These are phyloP conservation scores for Euphonia xanthogaster DNA, from an alignment of 2,797 vertebrate genomes.

Conservation along the genomic window DNA sequence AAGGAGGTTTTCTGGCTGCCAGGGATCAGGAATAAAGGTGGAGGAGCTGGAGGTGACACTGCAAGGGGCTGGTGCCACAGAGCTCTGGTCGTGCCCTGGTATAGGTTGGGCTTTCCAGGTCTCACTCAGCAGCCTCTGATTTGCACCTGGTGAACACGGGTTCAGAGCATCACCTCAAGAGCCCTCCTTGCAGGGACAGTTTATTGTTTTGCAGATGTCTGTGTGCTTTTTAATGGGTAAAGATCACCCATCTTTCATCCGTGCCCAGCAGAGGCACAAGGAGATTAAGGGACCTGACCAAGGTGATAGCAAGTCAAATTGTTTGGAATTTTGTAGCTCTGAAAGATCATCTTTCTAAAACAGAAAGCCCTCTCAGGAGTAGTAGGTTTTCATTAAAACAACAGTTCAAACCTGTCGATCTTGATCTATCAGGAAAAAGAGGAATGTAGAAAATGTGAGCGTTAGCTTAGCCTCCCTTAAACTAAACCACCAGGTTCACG, in stretches of 20 bases:
- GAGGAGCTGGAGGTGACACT: neutral
- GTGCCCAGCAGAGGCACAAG: neutral
- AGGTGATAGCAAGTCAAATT: constrained; percentile 43
- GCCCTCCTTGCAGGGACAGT: neutral
- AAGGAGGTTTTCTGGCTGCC: neutral
- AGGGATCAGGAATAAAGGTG: neutral
- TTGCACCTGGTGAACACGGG: neutral
- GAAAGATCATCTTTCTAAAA: constrained; percentile 37
- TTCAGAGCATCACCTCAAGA: neutral
- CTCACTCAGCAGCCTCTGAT: neutral
- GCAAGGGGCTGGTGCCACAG: neutral
- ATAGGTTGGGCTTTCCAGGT: fast-evolving
- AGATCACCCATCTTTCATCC: neutral
- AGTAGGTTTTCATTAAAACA: constrained; percentile 63
- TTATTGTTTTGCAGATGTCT: neutral
- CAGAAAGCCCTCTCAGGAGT: constrained; percentile 49
- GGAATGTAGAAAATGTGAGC: constrained; percentile 61
- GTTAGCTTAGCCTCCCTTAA: constrained; percentile 37
- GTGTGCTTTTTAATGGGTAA: neutral
- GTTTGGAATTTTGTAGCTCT: constrained; percentile 38
- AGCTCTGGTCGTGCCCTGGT: neutral
- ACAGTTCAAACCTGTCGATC: constrained; percentile 55
- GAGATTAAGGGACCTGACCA: constrained; percentile 18
- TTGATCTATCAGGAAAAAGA: constrained; percentile 48
- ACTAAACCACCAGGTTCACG: constrained; percentile 44